Conservation (phyloP, 2,113 vertebrate species). For the Indri indri region DNA sequence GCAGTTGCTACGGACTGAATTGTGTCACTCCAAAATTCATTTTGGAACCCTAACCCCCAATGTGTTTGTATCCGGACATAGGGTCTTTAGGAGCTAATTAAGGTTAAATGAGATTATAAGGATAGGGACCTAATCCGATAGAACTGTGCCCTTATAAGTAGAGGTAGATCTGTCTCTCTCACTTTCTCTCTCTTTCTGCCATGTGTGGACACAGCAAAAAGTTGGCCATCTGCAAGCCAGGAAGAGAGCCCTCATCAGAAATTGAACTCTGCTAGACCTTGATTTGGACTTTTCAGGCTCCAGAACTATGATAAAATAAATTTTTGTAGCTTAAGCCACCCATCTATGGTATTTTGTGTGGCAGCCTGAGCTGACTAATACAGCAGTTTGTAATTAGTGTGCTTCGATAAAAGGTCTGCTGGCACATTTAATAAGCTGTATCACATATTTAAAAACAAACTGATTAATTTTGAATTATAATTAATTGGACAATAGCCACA, state of each 20-base stretch:
- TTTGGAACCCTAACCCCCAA: background rate
- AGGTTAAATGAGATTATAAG: background rate
- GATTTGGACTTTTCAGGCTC: background rate
- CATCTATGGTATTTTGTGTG: background rate
- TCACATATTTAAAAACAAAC: constrained; percentile 74
- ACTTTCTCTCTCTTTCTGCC: background rate
- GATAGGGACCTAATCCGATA: background rate
- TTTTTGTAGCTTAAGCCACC: background rate
- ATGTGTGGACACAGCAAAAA: background rate
- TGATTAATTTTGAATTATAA: constrained; percentile 73
- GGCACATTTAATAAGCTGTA: constrained; percentile 58
- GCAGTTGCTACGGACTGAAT: background rate
- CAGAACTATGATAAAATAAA: background rate
- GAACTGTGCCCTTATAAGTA: background rate
- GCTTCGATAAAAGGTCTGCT: constrained; percentile 72
- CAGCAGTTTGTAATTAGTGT: constrained; percentile 70
- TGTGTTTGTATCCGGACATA: background rate
- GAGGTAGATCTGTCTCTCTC: background rate
- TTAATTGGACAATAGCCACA: constrained; percentile 76
- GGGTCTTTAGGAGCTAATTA: background rate
- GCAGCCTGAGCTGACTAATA: background rate
- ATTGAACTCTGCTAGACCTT: background rate
- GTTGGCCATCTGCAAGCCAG: background rate
- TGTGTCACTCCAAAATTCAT: background rate
- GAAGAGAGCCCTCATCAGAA: background rate